A percentile compares a stretch with the other conserved stretches of the same genome.
These are phyloP conservation scores for Geotrypetes seraphini DNA, from an alignment of 2,797 vertebrate genomes.

Conservation along the genomic window DNA sequence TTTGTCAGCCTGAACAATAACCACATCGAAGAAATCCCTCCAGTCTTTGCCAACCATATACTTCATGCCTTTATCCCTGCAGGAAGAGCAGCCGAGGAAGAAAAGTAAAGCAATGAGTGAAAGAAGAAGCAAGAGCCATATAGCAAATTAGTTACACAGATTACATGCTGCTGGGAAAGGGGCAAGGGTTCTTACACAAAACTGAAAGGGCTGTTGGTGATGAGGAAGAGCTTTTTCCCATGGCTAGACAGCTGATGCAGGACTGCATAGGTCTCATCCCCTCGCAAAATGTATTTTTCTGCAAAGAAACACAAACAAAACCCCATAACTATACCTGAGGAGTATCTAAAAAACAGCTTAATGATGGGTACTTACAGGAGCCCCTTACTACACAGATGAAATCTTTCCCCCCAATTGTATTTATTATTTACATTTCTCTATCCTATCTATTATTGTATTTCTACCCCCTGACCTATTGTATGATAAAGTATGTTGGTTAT, in stretches of 20 bases:
- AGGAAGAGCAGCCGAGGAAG: no score
- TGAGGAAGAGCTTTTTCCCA: constrained; percentile 75
- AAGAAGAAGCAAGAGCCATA: neutral
- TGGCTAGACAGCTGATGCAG: constrained; percentile 53
- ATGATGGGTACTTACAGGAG: no score
- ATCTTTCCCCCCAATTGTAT: no score
- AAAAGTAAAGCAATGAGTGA: neutral
- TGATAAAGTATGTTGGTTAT: no score
- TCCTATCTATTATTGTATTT: no score
- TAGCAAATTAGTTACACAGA: neutral
- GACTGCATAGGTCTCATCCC: constrained; percentile 68
- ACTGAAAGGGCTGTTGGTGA: constrained; percentile 78
- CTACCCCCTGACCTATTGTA: no score
- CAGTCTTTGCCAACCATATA: constrained; percentile 76
- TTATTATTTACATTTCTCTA: no score
- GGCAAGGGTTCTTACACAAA: constrained; percentile 84
- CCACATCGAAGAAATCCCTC: constrained; percentile 73
- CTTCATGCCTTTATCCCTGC: constrained; percentile 74
- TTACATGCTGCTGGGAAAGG: no score
- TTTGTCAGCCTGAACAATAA: constrained; percentile 78
- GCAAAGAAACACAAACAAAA: neutral
- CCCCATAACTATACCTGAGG: no score
- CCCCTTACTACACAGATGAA: no score
- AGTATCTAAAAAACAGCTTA: no score
- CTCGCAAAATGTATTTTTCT: constrained; percentile 70